These are phyloP conservation scores for Drosophila seguyi DNA, from an alignment of 1,140 invertebrate genomes.

Conservation along the genomic window DNA sequence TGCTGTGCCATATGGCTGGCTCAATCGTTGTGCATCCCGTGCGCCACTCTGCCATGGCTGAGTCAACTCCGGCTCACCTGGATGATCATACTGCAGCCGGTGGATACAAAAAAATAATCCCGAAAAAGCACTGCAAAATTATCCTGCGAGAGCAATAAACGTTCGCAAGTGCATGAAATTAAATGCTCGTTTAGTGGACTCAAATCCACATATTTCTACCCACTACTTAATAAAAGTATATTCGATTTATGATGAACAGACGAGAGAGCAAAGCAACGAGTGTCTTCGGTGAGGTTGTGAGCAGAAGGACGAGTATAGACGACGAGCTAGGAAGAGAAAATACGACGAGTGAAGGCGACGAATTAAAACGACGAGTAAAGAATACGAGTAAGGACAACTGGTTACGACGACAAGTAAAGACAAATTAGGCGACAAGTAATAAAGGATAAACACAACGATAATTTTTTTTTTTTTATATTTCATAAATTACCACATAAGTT, in stretches of 20 bases:
- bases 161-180: slow-evolving; percentile 6
- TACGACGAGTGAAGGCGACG: neutral
- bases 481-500: too few species aligned
- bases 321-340: too few species aligned
- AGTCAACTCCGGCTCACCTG: slow-evolving; percentile 27
- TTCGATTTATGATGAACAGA: neutral
- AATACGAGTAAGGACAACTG: neutral
- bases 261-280: neutral
- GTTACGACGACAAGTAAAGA: neutral
- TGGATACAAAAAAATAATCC: neutral
- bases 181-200: too few species aligned
- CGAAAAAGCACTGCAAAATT: slow-evolving; percentile 47
- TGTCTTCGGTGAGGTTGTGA: neutral
- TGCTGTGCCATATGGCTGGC: neutral
- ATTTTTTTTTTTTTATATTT: too few species aligned
- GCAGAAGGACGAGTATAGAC: neutral
- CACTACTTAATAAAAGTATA: neutral
- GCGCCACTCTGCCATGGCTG: too few species aligned
- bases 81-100: slow-evolving; percentile 19
- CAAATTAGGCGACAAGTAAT: too few species aligned
- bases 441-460: too few species aligned
- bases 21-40: neutral
- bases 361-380: neutral
- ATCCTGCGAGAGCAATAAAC: slow-evolving; percentile 63
- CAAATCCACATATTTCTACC: too few species aligned